phyloP scores from a whole-genome alignment of 2,113 vertebrate genomes.

The Brevimyrus niger region DNA sequence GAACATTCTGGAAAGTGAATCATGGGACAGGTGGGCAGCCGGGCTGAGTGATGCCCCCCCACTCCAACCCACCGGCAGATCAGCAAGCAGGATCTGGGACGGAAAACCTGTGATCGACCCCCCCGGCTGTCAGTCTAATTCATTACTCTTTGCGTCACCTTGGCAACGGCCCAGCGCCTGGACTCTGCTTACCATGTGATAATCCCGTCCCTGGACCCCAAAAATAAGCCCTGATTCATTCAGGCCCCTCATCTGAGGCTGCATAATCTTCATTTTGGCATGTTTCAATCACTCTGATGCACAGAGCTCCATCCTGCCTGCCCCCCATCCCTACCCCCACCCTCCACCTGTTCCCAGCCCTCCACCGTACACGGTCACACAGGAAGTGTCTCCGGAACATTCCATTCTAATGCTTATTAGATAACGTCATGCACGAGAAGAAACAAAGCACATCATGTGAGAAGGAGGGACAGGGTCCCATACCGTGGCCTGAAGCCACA shows the following conservation, averaged over 20 bases:
- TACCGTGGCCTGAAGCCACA: background rate
- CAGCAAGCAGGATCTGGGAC: background rate
- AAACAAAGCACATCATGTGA: background rate
- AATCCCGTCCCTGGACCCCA: constrained; percentile 38
- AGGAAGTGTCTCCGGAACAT: background rate
- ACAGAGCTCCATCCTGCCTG: constrained; percentile 24
- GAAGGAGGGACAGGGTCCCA: background rate
- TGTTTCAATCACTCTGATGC: constrained; percentile 48
- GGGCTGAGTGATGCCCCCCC: background rate
- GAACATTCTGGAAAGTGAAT: background rate
- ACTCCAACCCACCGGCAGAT: background rate
- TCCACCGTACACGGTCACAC: background rate
- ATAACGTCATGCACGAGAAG: background rate
- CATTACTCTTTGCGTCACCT: constrained; percentile 6
- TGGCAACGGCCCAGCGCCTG: constrained; percentile 10
- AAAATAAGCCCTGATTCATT: constrained; percentile 47
- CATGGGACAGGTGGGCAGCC: background rate
- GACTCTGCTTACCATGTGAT: constrained; percentile 33
- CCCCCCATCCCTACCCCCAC: constrained; percentile 14
- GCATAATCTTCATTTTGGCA: constrained; percentile 51
- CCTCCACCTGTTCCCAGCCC: background rate
- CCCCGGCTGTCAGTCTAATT: constrained; percentile 16
- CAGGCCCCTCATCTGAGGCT: constrained; percentile 41
- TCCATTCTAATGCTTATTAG: background rate
- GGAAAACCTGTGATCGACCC: constrained; percentile 6